These are phyloP conservation scores for Grammomys surdaster DNA, from an alignment of 2,113 vertebrate genomes.

Conservation along the genomic window DNA sequence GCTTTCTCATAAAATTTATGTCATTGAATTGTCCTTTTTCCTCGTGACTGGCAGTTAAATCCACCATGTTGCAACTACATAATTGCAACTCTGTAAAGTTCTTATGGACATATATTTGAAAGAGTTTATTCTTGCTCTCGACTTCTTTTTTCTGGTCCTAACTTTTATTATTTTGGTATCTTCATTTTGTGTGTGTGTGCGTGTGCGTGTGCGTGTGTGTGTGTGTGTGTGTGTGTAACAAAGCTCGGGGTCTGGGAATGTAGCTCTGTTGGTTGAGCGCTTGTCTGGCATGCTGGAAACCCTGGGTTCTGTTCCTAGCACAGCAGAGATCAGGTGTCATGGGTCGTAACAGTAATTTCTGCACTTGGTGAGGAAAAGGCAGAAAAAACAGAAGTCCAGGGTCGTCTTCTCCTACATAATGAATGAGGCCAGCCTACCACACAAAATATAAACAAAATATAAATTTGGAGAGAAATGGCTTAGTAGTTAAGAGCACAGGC, in stretches of 20 bases:
- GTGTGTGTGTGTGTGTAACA: neutral
- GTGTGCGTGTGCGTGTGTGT: neutral
- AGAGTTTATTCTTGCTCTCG: constrained; percentile 1
- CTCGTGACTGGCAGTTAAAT: neutral
- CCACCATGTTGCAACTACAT: neutral
- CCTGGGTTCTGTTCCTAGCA: neutral
- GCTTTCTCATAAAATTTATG: constrained; percentile 24
- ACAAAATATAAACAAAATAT: neutral
- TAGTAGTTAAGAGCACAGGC: neutral
- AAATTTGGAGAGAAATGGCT: neutral
- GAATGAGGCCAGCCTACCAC: neutral
- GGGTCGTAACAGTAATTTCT: neutral
- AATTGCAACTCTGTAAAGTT: neutral
- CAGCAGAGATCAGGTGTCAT: too few species aligned
- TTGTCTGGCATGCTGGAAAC: neutral
- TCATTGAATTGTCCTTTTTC: neutral
- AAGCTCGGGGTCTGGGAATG: neutral
- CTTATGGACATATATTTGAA: neutral
- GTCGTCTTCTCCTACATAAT: neutral
- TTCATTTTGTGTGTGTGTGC: neutral
- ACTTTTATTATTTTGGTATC: neutral
- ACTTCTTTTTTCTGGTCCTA: constrained; percentile 21
- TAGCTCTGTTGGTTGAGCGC: neutral
- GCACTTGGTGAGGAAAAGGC: neutral
- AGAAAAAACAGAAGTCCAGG: neutral